These are phyloP conservation scores for Brachionichthys hirsutus DNA, from an alignment of 2,113 vertebrate genomes.

Conservation along the genomic window DNA sequence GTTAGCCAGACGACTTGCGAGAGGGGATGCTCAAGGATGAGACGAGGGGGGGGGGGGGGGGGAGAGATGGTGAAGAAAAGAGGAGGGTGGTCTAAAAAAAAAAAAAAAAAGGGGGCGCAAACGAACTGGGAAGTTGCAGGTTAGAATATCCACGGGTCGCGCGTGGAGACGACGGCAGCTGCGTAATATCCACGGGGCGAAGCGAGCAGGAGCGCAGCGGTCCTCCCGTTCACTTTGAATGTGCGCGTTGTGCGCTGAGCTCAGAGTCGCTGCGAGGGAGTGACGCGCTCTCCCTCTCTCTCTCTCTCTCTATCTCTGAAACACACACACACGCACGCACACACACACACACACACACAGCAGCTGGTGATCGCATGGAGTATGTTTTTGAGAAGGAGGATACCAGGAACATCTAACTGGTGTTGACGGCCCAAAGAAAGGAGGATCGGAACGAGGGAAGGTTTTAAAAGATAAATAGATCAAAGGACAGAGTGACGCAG, in stretches of 20 bases:
- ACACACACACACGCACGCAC: no score
- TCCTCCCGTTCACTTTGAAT: constrained; percentile 51
- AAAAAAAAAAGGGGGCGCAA: no score
- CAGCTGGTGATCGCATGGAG: constrained; percentile 69
- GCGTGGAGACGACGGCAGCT: constrained; percentile 11
- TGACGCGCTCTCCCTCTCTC: constrained; percentile 21
- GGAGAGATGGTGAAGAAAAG: constrained; percentile 30
- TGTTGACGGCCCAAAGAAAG: constrained; percentile 37
- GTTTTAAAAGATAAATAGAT: not conserved
- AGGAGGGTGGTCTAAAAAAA: constrained; percentile 3
- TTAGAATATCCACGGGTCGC: constrained; percentile 46
- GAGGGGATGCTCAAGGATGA: constrained; percentile 57
- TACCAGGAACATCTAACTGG: constrained; percentile 50
- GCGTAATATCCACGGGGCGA: constrained; percentile 63
- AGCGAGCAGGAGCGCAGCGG: constrained; percentile 31
- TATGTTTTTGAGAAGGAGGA: constrained; percentile 40
- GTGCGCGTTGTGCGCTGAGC: constrained; percentile 50
- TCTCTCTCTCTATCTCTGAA: constrained; percentile 38
- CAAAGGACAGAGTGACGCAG: not conserved
- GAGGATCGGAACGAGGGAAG: constrained; percentile 19
- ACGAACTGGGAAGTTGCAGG: constrained; percentile 37
- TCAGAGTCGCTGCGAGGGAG: constrained; percentile 46
- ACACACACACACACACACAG: no score
- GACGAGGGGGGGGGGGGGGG: constrained; percentile 33
- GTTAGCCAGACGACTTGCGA: constrained; percentile 55